A percentile compares a stretch with the other conserved stretches of the same genome.
Conservation (phyloP, 2,113 vertebrate genomes). For the Pardalotus punctatus region DNA sequence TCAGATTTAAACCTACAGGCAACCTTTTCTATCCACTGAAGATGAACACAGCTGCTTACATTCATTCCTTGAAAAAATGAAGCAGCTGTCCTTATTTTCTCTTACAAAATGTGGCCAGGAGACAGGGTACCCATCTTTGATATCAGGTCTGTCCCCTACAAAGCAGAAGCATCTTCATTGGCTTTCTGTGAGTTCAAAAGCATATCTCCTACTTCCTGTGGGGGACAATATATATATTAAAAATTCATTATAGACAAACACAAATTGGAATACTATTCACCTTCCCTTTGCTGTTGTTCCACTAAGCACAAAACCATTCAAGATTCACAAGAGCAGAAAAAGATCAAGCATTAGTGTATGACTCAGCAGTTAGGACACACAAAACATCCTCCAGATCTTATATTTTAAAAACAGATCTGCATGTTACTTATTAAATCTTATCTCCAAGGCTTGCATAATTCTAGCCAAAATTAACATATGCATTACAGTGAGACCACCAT, state of each 20-base stretch:
- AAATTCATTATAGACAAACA: background rate
- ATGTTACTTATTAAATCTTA: background rate
- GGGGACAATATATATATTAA: background rate
- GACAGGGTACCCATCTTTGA: background rate
- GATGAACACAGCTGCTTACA: background rate
- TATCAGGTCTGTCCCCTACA: background rate
- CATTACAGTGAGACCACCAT: background rate
- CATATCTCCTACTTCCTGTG: background rate
- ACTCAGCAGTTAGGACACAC: background rate
- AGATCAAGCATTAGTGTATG: background rate
- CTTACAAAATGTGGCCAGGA: background rate
- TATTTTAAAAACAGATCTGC: background rate
- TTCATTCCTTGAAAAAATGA: background rate
- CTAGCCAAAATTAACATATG: background rate
- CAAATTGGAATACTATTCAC: background rate
- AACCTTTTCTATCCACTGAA: background rate
- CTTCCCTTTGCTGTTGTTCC: background rate
- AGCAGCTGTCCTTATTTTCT: background rate
- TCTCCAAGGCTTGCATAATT: background rate
- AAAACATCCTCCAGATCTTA: background rate
- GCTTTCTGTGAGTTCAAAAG: background rate
- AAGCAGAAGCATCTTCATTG: background rate
- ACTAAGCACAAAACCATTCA: background rate
- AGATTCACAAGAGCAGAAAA: background rate
- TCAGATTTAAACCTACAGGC: background rate